A percentile compares a stretch with the other conserved stretches of the same genome.
phyloP scores from a whole-genome alignment of 2,113 vertebrate species.

The Centrocercus urophasianus region DNA sequence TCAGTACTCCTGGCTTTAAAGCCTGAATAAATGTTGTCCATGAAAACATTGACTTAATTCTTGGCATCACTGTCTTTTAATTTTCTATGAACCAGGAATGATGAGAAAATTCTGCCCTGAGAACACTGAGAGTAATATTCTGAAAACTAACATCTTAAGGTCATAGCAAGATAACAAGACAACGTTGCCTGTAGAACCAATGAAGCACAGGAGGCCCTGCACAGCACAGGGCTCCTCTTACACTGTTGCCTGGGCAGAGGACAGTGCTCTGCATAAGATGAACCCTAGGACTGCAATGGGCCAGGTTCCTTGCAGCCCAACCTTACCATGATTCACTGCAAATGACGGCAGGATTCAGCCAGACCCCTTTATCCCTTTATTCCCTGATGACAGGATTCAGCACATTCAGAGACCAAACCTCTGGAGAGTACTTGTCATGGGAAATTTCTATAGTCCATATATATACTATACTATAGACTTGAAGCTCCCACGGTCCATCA shows the following conservation, averaged over 20 bases:
- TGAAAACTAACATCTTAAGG: background rate
- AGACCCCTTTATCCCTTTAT: background rate
- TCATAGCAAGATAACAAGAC: background rate
- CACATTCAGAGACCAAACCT: background rate
- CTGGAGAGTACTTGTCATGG: background rate
- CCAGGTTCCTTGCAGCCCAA: background rate
- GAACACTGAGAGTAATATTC: background rate
- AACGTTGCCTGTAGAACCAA: background rate
- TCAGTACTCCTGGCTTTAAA: background rate
- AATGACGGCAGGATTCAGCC: background rate
- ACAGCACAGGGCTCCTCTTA: background rate
- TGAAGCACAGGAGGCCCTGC: background rate
- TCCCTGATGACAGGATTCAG: background rate
- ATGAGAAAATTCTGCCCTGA: background rate
- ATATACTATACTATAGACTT: background rate
- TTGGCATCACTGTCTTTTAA: background rate
- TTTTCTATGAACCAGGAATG: background rate
- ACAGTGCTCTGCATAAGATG: background rate
- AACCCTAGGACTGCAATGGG: background rate
- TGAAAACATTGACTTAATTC: background rate
- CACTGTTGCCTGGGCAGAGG: background rate
- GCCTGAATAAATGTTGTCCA: background rate
- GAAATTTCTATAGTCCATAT: background rate
- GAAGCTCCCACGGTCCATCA: accelerated
- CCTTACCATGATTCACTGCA: background rate